Base-by-base conservation (phyloP, 2,888 invertebrate species). In the Machimus rusticus region DNA sequence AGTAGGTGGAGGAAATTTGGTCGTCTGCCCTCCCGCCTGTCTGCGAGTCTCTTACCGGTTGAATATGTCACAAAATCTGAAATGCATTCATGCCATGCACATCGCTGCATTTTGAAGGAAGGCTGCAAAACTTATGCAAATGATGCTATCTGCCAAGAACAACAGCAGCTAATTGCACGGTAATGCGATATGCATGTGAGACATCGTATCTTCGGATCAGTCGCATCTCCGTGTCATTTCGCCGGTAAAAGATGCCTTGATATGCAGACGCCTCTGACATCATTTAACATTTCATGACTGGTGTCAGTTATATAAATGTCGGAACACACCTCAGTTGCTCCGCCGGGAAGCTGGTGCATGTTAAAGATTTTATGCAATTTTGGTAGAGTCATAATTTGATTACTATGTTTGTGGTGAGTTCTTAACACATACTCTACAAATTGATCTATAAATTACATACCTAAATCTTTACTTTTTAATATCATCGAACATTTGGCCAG, bases 151-250 rank as follows among this genome's bases (percentile, higher is more conserved):
- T 88, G 88, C 82, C 19, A 84, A 88, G 89, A 89, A 89, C 89
- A 89, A 89, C 88, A 89, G 85, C 88, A 88, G 88, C 89, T 89
- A 89, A 89, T 89, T 89, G 89, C 88, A 89, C 87, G 87, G 88
- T 89, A 89, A 89, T 89, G 89, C 86, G 89, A 89, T 89, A 89
- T 89, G 89, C 89, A 89, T 88, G 87, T 87, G 87, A 89, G 76
- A 57, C 46, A 57, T 66, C 86, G 57, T 66, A 57, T 78, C 86
- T 74, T n/a, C 76, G 34, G 51, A 86, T 86, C 86, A 86, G 86
- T 77, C 86, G 78, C 78, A 78, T 86, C 77, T 78, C 37, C 14
- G n/a, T n/a, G 51, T 81, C 55, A 55, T 16, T 51, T n/a, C 55
- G 81, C 31, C 51, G 81, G 81, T 34, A 81, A 81, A 81, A 81